Conservation (phyloP, 2,797 vertebrate genomes). For the Megaceryle alcyon region DNA sequence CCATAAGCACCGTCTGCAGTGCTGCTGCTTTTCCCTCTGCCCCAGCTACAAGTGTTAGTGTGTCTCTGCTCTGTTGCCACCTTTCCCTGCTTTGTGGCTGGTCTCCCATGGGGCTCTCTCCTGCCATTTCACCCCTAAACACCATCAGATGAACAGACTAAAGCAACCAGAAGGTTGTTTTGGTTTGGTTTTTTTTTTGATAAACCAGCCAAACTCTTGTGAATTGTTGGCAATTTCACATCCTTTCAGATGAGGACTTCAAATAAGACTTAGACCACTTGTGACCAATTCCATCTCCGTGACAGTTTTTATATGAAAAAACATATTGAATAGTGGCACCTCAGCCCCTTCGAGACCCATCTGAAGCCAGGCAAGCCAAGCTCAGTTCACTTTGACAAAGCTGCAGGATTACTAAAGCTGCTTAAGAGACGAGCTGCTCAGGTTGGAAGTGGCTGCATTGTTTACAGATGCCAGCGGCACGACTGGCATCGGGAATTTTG, state of each 20-base stretch:
- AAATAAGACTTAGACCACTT: neutral
- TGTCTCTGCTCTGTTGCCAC: neutral
- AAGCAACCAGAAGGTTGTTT: neutral
- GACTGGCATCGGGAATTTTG: accelerated
- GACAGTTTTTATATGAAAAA: neutral
- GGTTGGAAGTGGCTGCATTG: accelerated
- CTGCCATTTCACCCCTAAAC: neutral
- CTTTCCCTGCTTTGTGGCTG: neutral
- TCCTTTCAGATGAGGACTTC: neutral
- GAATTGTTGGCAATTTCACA: neutral
- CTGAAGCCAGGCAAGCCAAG: neutral
- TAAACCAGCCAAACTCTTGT: neutral
- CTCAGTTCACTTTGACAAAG: neutral
- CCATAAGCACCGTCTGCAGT: accelerated
- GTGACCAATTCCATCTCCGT: neutral
- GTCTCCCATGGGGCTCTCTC: accelerated
- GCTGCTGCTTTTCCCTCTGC: neutral
- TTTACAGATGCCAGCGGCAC: neutral
- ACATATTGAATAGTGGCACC: neutral
- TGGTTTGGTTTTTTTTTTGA: neutral
- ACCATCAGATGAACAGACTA: neutral
- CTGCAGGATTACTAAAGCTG: neutral
- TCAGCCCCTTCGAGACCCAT: neutral
- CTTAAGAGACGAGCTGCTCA: neutral
- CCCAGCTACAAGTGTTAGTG: neutral